phyloP scores from a whole-genome alignment of 1,140 invertebrate species.

The Pissodes strobi region DNA sequence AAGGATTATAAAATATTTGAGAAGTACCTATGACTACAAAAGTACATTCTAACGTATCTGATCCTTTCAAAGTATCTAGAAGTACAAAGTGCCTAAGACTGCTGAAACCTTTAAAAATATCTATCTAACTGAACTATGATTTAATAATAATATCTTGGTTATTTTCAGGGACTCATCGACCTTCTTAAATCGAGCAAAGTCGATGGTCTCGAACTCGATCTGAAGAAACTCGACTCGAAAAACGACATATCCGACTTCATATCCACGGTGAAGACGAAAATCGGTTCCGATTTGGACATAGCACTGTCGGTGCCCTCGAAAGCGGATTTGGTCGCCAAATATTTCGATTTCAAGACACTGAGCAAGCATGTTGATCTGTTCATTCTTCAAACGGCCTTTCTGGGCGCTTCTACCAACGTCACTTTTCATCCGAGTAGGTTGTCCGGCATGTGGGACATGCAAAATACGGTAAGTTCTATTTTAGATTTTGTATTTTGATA shows the following conservation, averaged over 20 bases:
- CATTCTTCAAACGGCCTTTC: constrained; percentile 70
- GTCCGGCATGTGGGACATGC: constrained; percentile 77
- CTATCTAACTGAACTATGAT: no score
- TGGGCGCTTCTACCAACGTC: constrained; percentile 66
- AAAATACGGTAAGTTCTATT: constrained; percentile 68
- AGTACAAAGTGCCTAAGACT: no score
- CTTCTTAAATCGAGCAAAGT: constrained; percentile 61
- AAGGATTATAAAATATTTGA: no score
- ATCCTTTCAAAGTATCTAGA: no score
- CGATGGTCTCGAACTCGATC: constrained; percentile 69
- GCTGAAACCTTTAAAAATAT: no score
- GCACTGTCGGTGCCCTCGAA: constrained; percentile 65
- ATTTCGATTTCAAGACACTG: constrained; percentile 69
- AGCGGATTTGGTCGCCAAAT: constrained; percentile 69
- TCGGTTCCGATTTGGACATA: constrained; percentile 62
- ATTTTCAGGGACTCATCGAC: constrained; percentile 59
- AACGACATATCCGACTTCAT: constrained; percentile 62
- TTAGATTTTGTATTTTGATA: no score
- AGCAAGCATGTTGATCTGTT: constrained; percentile 68
- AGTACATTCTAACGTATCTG: no score
- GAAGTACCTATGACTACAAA: no score
- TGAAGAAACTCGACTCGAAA: constrained; percentile 62
- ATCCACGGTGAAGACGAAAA: constrained; percentile 61
- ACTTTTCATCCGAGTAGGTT: constrained; percentile 77
- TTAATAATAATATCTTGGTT: constrained; percentile 1